Evolutionary conservation across 2,888 invertebrate genomes (phyloP).

Genomic region (Heterodera filipjevi): DNA sequence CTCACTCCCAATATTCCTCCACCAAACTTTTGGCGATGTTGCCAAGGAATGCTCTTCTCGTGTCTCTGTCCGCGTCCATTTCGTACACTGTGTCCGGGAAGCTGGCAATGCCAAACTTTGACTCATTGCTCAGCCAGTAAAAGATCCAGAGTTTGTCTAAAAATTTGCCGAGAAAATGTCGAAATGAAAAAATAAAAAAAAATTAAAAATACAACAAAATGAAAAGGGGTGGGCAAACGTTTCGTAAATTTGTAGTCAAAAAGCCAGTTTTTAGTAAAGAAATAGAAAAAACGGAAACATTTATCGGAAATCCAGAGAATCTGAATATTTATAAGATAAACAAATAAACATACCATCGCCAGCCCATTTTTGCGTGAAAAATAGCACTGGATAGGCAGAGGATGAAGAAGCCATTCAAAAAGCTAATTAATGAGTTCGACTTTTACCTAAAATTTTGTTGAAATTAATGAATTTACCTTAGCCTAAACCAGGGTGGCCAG

Average conservation of each 20-base stretch:
- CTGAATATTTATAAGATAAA: too few relatives aligned
- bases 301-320: too few relatives aligned
- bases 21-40: conserved; percentile 3
- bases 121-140: not conserved
- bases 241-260: not conserved
- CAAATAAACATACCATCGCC: not conserved
- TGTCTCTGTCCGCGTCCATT: conserved; percentile 1
- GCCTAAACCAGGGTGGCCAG: too few relatives aligned
- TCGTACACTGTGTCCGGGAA: conserved; percentile 7
- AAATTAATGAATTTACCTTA: too few relatives aligned
- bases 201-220: too few relatives aligned
- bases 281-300: not conserved
- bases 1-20: not conserved
- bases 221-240: too few relatives aligned
- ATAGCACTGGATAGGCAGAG: not conserved
- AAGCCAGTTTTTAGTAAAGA: too few relatives aligned
- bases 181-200: too few relatives aligned
- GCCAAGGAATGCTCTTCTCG: not conserved
- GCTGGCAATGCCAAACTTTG: conserved; percentile 1
- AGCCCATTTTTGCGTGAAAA: conserved; percentile 9
- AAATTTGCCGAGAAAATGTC: not conserved
- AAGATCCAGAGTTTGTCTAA: conserved; percentile 1
- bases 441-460: too few relatives aligned
- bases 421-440: not conserved
- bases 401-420: not conserved